phyloP scores from a whole-genome alignment of 2,113 vertebrate species.

The Papio anubis region DNA sequence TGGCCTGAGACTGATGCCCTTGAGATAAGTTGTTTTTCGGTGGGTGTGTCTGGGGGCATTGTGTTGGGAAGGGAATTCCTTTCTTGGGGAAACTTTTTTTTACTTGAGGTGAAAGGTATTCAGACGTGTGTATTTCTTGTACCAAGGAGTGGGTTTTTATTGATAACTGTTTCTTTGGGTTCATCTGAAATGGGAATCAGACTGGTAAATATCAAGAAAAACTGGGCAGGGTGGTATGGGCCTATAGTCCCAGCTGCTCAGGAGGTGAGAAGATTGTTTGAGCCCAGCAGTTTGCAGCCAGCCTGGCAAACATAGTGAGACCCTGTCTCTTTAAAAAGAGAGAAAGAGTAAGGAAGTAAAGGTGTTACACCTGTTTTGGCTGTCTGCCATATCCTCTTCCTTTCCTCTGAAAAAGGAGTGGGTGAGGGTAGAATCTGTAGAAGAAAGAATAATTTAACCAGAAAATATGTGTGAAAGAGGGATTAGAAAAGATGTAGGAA shows the following conservation, averaged over 20 bases:
- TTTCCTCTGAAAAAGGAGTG: not conserved
- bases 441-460: not conserved
- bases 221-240: not conserved
- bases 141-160: not conserved
- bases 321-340: not conserved
- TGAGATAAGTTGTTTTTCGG: constrained; percentile 6
- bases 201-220: constrained; percentile 35
- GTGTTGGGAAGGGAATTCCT: not conserved
- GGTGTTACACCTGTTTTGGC: not conserved
- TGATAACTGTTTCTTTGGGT: constrained; percentile 42
- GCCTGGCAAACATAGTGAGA: not conserved
- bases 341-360: not conserved
- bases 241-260: not conserved
- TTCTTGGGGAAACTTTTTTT: constrained; percentile 10
- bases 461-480: not conserved
- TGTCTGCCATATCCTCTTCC: not conserved
- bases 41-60: not conserved
- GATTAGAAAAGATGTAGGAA: not conserved
- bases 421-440: not conserved
- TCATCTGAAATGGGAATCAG: constrained; percentile 28
- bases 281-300: not conserved
- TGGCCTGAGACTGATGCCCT: not conserved
- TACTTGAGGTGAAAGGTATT: not conserved
- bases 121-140: not conserved
- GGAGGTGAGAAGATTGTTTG: not conserved